Conservation (phyloP, 2,797 vertebrate genomes). For the Lepus oiostolus region DNA sequence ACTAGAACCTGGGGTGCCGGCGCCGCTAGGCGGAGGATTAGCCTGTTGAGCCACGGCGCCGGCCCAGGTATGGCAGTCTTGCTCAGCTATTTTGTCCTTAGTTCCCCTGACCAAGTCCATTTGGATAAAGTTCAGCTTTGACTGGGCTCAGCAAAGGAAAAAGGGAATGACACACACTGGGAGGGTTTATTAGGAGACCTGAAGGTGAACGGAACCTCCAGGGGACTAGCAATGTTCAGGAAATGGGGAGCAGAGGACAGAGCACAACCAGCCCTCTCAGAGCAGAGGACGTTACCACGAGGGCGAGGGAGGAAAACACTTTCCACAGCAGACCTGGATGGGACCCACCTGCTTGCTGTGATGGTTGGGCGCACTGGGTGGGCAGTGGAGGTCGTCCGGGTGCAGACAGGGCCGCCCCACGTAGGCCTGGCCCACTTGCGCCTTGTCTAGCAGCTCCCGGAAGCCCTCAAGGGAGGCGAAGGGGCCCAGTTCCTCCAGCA, state of each 20-base stretch:
- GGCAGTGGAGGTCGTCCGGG: conserved; percentile 95
- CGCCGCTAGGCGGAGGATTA: too few species aligned
- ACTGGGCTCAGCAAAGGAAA: not conserved
- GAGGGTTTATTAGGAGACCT: not conserved
- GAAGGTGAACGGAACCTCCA: not conserved
- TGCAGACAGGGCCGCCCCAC: conserved; percentile 97
- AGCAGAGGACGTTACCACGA: not conserved
- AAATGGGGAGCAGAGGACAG: not conserved
- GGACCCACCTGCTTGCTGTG: conserved; percentile 92
- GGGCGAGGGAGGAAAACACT: not conserved
- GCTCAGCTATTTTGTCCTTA: not conserved
- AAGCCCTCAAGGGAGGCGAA: conserved; percentile 97
- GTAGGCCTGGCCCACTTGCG: conserved; percentile 97
- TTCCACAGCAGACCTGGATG: not conserved
- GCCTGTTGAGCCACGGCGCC: too few species aligned
- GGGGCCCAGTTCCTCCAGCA: conserved; percentile 97
- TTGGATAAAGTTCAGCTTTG: conserved; percentile 7
- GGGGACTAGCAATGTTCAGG: not conserved
- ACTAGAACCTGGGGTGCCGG: too few species aligned
- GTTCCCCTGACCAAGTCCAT: not conserved
- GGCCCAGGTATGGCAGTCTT: not conserved
- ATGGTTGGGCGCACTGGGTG: conserved; percentile 95
- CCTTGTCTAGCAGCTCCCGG: conserved; percentile 97
- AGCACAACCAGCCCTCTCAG: not conserved
- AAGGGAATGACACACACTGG: not conserved